Evolutionary conservation across 2,113 vertebrate genomes (phyloP), one percentile per base, ranked within the genome.

Genomic region (Pseudois nayaur): DNA sequence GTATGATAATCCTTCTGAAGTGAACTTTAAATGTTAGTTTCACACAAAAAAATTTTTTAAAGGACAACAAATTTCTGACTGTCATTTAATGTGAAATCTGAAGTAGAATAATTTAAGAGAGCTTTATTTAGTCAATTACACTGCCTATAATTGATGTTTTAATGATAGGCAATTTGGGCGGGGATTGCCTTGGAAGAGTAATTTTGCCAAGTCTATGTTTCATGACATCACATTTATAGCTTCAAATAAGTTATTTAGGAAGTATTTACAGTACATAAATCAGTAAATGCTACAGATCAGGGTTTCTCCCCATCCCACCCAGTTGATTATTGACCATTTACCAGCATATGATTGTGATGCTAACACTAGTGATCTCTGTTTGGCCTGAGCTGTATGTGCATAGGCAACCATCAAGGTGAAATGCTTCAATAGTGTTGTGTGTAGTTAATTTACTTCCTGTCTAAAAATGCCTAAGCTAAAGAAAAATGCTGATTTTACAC

Each of bases 11-110:
- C 40, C 29, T 43, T 54, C 33, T 81, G 23, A 27, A 36, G 76
- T 89, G 79, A 86, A 83, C 19, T 84, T 94, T 87, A 96, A 83
- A 89, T 52, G 14, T 95, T 96, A 89, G 60, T 78, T 96, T 93
- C 43, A 87, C 6, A 76, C 15, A 78, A 6, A 95, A 14, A 64
- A 0, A 0, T 3, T 74, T 89, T 87, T 71, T 3, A 76, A 91
- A 91, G 33, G 83, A 57, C 67, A 89, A n/a, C 89, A 89, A 33
- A 64, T 84, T 88, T 79, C 16, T 52, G 40, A 62, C 23, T 54
- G 16, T 48, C 60, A 86, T 52, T 67, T 71, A 52, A 92, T 45
- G 3, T 87, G 57, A 92, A 71, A 45, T 86, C 21, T 89, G 6
- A 87, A 87, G 31, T 16, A 71, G 60, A 67, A 78, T 55, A 83